Base-by-base conservation (phyloP, 2,797 vertebrate species). In the Rhinella marina region DNA sequence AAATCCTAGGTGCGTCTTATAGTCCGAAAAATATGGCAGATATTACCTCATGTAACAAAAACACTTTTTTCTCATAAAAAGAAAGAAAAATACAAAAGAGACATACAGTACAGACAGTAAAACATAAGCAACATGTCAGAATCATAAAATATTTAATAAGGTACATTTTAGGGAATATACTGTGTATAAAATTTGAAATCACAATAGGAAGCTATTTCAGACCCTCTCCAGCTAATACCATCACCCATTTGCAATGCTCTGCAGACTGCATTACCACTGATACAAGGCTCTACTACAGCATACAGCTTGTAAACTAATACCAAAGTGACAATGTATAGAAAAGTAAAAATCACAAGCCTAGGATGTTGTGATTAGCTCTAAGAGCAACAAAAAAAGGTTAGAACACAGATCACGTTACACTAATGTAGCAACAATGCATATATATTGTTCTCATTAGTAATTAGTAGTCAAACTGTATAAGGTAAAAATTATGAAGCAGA, bases 151-250 rank as follows among this genome's bases (percentile, higher is more conserved):
- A 98, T 99, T 99, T 99, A 99, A 97, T 98, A 97, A 93, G 95
- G 96, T 98, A 97, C 97, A 97, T 96, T 97, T 97, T 91, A 92
- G 95, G 95, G 94, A 94, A 97, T 97, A 97, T 97, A 97, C 96
- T 97, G 97, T 98, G 97, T 99, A 99, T 97, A 98, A 99, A 99
- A 99, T 97, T 96, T 98, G 95, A 95, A 96, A 96, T 98, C 97
- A 99, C 97, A 97, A 98, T 96, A 97, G 96, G 96, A 98, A 98
- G 97, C 96, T 85, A 96, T 97, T 96, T 93, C 94, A 96, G 64
- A 94, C 92, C 92, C 90, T 96, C 94, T 96, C 95, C 94, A 95
- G 95, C 95, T 95, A 95, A 94, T 94, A 93, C 92, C 94, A 95
- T 92, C 93, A 92, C 79, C 85, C 78, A 77, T 59, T 85, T 86